phyloP scores from a whole-genome alignment of 2,888 invertebrate species.

The Saturnia japonica region DNA sequence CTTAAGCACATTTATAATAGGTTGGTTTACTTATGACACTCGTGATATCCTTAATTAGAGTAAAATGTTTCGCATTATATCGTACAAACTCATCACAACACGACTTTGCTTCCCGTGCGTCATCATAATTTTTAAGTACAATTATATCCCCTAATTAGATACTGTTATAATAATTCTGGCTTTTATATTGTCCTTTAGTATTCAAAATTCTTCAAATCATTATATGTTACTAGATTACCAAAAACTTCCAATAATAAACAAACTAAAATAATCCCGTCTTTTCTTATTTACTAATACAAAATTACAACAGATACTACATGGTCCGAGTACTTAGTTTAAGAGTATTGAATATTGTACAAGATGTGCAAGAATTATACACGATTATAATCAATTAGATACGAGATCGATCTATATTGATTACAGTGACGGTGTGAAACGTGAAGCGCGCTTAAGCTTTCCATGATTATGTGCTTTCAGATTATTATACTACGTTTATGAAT shows the following conservation, averaged over 20 bases:
- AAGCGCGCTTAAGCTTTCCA: conserved; percentile 5
- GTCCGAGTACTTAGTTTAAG: neutral
- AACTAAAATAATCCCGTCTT: too few relatives aligned
- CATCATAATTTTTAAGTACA: neutral
- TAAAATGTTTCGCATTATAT: neutral
- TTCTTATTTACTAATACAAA: too few relatives aligned
- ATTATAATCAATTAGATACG: neutral
- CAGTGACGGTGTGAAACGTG: conserved; percentile 16
- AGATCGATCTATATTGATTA: conserved; percentile 11
- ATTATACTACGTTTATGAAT: conserved; percentile 49
- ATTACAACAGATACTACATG: neutral
- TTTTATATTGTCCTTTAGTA: too few relatives aligned
- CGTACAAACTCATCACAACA: neutral
- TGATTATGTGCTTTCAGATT: conserved; percentile 10
- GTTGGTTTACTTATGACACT: too few relatives aligned
- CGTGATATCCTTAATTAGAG: too few relatives aligned
- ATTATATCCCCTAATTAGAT: too few relatives aligned
- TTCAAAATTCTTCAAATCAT: too few relatives aligned
- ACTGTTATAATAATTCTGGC: neutral
- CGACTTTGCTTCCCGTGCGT: neutral
- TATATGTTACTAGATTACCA: too few relatives aligned
- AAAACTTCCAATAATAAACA: too few relatives aligned
- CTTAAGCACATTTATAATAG: too few relatives aligned
- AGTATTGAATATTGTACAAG: neutral
- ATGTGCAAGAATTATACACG: neutral